A percentile compares a stretch with the other conserved stretches of the same genome.
Evolutionary conservation across 2,888 invertebrate genomes (phyloP).

Genomic region (Phalera bucephala): DNA sequence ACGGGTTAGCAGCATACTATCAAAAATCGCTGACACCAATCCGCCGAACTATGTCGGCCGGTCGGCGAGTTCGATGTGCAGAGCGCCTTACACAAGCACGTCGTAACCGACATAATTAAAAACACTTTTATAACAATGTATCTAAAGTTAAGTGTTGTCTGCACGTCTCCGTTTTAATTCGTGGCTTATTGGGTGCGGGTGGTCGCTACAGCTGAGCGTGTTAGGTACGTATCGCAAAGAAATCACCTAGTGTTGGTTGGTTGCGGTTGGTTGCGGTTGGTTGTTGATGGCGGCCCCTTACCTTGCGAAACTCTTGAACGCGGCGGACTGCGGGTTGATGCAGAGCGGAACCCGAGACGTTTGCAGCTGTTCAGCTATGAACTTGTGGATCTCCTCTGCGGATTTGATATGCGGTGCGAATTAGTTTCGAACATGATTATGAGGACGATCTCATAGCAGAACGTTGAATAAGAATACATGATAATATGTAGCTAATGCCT

Average conservation of each 20-base stretch:
- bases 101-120: background rate
- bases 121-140: background rate
- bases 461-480: too few species aligned
- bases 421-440: too few species aligned
- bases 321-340: constrained; percentile 99
- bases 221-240: constrained; percentile 78
- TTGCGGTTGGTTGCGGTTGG: constrained; percentile 69
- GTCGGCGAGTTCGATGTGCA: too few species aligned
- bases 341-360: constrained; percentile 98
- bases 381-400: constrained; percentile 99
- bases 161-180: constrained; percentile 38
- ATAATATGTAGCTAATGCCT: too few species aligned
- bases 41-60: too few species aligned
- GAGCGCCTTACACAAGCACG: too few species aligned
- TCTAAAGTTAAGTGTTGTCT: constrained; percentile 44
- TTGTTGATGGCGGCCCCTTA: constrained; percentile 85
- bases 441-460: too few species aligned
- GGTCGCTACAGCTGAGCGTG: constrained; percentile 61
- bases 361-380: constrained; percentile 98
- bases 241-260: constrained; percentile 82
- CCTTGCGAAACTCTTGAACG: constrained; percentile 99
- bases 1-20: too few species aligned
- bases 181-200: constrained; percentile 72
- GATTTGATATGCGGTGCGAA: constrained; percentile 12
- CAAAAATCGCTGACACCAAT: too few species aligned